A percentile compares a stretch with the other conserved stretches of the same genome.
Evolutionary conservation across 1,140 invertebrate species (phyloP).

Genomic region (Tetranychus cinnabarinus): DNA sequence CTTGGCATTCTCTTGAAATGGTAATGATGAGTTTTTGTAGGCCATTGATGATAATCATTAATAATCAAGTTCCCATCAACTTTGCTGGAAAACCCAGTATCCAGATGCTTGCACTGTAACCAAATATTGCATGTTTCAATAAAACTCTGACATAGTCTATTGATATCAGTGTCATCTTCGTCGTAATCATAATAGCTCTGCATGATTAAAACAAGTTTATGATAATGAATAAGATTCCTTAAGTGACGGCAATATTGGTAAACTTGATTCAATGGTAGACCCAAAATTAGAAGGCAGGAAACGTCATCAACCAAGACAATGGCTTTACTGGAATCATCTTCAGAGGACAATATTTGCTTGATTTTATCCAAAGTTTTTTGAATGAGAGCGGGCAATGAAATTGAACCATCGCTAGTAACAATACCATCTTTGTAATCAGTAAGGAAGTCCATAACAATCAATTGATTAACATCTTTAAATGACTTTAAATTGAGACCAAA

Average conservation of each 20-base stretch:
- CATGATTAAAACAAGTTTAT: neutral
- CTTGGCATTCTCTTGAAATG: too few species aligned
- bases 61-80: too few species aligned
- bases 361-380: neutral
- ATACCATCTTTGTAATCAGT: neutral
- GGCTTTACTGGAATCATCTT: neutral
- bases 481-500: neutral
- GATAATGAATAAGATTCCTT: neutral
- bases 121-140: too few species aligned
- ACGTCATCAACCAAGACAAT: neutral
- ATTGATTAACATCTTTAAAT: neutral
- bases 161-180: neutral
- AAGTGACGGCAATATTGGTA: neutral
- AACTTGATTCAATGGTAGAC: neutral
- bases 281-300: neutral
- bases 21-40: too few species aligned
- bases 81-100: too few species aligned
- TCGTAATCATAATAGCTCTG: neutral
- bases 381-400: neutral
- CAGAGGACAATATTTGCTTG: neutral
- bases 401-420: neutral
- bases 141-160: neutral
- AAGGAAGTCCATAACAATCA: too few species aligned
- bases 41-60: too few species aligned
- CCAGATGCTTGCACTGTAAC: too few species aligned